Evolutionary conservation across 2,797 vertebrate species (phyloP).

Genomic region (Coregonus sp.): DNA sequence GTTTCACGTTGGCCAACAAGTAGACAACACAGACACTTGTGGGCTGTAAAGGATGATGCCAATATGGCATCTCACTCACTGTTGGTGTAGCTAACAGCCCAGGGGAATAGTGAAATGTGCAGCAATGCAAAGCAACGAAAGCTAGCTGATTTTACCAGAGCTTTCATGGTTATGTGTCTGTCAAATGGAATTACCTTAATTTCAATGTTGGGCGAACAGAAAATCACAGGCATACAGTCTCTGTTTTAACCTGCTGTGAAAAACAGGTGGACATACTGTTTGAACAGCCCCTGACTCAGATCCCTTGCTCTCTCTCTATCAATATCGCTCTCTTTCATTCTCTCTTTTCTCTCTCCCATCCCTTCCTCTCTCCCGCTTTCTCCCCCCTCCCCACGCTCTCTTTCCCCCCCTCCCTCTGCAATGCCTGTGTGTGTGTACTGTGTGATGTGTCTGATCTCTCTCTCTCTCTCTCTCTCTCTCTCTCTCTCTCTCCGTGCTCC

Average conservation of each 20-base stretch:
- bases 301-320: not conserved
- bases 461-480: constrained; percentile 46
- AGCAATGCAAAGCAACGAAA: not conserved
- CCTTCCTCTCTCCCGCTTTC: constrained; percentile 26
- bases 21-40: not conserved
- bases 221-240: not conserved
- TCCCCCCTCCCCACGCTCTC: constrained; percentile 20
- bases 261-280: not conserved
- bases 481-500: constrained; percentile 16
- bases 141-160: not conserved
- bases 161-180: not conserved
- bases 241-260: not conserved
- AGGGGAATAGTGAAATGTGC: not conserved
- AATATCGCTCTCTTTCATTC: not conserved
- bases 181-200: not conserved
- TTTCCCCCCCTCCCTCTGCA: constrained; percentile 35
- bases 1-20: not conserved
- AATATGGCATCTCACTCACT: not conserved
- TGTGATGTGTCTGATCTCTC: constrained; percentile 14
- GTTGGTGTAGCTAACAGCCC: not conserved
- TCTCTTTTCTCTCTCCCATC: not conserved
- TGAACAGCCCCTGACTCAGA: not conserved
- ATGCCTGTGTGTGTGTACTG: not conserved
- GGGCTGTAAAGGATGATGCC: not conserved
- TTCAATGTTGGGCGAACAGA: not conserved